phyloP scores from a whole-genome alignment of 2,113 vertebrate genomes.

The pig (Sus scrofa) region T2T-Sscrofa CM000820.6:125827501-125828000 shows the following conservation, averaged over 20 bases:
- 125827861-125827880: background rate
- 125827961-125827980: background rate
- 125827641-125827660: background rate
- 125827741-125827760: background rate
- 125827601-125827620: background rate
- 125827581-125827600: background rate
- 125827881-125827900: background rate
- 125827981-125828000: background rate
- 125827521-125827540: background rate
- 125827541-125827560: background rate
- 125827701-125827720: background rate
- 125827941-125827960: background rate
- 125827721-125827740: background rate
- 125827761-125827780: background rate
- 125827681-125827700: background rate
- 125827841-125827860: background rate
- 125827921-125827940: background rate
- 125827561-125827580: background rate
- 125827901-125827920: background rate
- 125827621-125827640: background rate
- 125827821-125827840: background rate
- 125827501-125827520: background rate
- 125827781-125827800: background rate
- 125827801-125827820: background rate
- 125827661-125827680: background rate